Conservation (phyloP, 2,888 invertebrate species). For the Orthosia gracilis region DNA sequence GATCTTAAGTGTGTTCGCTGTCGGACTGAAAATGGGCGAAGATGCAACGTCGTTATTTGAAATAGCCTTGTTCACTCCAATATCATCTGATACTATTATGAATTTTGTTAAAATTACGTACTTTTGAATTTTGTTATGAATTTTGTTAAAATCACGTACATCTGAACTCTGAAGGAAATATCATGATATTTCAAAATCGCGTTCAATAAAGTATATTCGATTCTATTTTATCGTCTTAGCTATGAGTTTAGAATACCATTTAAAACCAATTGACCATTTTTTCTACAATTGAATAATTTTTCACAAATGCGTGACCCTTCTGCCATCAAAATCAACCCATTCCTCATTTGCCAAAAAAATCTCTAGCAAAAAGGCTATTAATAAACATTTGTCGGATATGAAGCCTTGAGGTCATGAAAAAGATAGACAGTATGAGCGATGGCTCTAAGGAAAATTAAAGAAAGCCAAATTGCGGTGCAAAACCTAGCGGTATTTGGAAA, state of each 20-base stretch:
- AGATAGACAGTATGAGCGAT: conserved; percentile 74
- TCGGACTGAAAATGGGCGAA: too few species aligned
- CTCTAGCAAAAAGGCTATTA: conserved; percentile 32
- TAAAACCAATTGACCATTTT: background rate
- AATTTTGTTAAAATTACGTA: too few species aligned
- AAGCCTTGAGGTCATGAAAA: conserved; percentile 55
- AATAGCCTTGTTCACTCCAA: too few species aligned
- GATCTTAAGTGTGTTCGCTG: too few species aligned
- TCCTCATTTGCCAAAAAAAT: conserved; percentile 13
- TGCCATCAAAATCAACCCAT: background rate
- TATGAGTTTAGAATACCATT: background rate
- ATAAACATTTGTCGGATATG: conserved; percentile 56
- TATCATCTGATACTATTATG: too few species aligned
- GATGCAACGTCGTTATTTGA: too few species aligned
- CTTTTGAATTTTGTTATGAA: too few species aligned
- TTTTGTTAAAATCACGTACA: too few species aligned
- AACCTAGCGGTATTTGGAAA: conserved; percentile 53
- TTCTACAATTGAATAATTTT: background rate
- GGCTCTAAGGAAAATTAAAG: conserved; percentile 76
- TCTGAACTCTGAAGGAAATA: too few species aligned
- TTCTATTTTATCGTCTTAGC: background rate
- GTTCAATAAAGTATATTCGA: too few species aligned
- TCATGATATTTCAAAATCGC: background rate
- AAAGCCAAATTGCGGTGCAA: conserved; percentile 73
- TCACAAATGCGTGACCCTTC: background rate